A percentile compares a stretch with the other conserved stretches of the same genome.
These are phyloP conservation scores for Orussus abietinus DNA, from an alignment of 1,140 invertebrate species.

Conservation along the genomic window DNA sequence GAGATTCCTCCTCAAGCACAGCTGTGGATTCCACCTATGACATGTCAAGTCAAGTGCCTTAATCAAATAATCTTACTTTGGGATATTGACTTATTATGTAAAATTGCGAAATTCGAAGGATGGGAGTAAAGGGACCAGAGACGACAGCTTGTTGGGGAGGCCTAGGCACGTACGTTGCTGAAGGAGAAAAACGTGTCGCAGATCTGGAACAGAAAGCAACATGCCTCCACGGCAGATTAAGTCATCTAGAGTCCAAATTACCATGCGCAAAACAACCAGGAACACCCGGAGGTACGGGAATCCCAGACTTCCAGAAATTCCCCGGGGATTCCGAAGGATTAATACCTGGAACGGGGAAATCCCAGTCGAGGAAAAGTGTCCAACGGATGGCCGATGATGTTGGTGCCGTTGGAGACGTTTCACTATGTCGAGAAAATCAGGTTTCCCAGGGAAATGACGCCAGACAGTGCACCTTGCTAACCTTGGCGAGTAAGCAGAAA, in stretches of 20 bases:
- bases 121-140: constrained; percentile 1
- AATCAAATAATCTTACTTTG: not conserved
- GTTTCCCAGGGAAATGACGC: no score
- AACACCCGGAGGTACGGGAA: no score
- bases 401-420: no score
- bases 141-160: constrained; percentile 1
- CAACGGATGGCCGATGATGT: no score
- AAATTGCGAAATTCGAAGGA: constrained; percentile 1
- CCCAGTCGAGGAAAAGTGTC: not conserved
- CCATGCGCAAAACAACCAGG: no score
- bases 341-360: not conserved
- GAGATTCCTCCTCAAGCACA: no score
- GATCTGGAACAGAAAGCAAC: constrained; percentile 6
- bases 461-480: not conserved
- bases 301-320: no score
- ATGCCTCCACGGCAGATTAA: constrained; percentile 1
- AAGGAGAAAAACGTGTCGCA: not conserved
- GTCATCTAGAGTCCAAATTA: not conserved
- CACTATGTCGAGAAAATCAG: no score
- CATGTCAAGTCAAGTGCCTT: no score
- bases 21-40: no score
- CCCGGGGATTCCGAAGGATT: not conserved
- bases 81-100: not conserved
- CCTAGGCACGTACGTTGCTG: not conserved
- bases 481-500: constrained; percentile 12